Percentiles rank a stretch among this genome's conserved stretches.
phyloP scores from a whole-genome alignment of 30 jellyfish, hydroid and myxozoan species.

The Mastigias papua region DNA sequence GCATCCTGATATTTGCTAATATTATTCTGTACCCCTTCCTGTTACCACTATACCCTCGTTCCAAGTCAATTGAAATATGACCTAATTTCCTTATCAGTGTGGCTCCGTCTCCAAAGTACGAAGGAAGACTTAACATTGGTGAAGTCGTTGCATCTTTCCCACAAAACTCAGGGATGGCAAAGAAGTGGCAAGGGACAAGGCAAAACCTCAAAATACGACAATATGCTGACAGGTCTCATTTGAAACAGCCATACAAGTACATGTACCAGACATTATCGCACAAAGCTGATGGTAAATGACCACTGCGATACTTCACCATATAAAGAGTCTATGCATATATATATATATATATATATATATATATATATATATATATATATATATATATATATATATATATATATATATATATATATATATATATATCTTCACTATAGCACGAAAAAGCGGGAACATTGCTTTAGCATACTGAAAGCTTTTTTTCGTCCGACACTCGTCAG shows the following conservation, averaged over 20 bases:
- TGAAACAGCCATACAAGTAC: conserved; percentile 67
- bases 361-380: too few relatives aligned
- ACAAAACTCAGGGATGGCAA: conserved; percentile 3
- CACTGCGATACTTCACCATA: too few relatives aligned
- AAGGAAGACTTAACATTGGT: conserved; percentile 72
- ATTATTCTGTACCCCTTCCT: background rate
- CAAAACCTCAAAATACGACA: conserved; percentile 6
- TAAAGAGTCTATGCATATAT: too few relatives aligned
- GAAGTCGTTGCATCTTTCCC: conserved; percentile 73
- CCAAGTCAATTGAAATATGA: too few relatives aligned
- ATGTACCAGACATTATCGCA: conserved; percentile 83
- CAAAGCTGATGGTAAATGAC: conserved; percentile 82
- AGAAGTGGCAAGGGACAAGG: conserved; percentile 78
- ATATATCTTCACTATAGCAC: too few relatives aligned
- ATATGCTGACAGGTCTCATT: conserved; percentile 34
- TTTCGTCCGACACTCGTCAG: too few relatives aligned
- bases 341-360: too few relatives aligned
- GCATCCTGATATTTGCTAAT: too few relatives aligned
- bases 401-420: too few relatives aligned
- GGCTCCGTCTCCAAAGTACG: conserved; percentile 93
- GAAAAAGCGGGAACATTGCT: too few relatives aligned
- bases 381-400: too few relatives aligned
- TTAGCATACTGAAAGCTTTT: too few relatives aligned
- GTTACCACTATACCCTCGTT: background rate
- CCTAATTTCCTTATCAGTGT: conserved; percentile 39